Evolutionary conservation across 2,113 vertebrate genomes (phyloP), one percentile per base, ranked within the genome.

Genomic region (Clarias gariepinus): DNA sequence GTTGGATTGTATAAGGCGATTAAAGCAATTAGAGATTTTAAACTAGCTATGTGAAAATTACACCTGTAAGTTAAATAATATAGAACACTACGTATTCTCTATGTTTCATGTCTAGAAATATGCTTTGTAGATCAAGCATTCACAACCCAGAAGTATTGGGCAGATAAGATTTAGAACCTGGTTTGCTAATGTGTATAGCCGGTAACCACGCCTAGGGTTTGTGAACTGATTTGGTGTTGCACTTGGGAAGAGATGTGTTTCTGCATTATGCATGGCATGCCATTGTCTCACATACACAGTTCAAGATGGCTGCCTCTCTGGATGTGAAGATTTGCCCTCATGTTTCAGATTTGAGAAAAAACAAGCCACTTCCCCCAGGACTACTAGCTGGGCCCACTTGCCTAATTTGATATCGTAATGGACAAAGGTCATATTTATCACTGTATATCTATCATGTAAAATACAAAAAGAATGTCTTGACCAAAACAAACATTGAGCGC

Each of bases 261-360:
- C 84, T 94, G 97, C 97, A 97, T 97, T 96, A 96, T 97, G 97
- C 97, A 97, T 97, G 97, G 96, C 96, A 96, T 97, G 97, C 96
- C 96, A 95, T 97, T 96, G 95, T 97, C 95, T 89, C 96, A 96
- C 97, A 96, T 96, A 95, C 94, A 96, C 96, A 94, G 89, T 83
- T 92, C 95, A 96, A 96, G 94, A 96, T 96, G 95, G 97, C 95
- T 95, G 94, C 97, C 97, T 98, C 97, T 96, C 96, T 97, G 97
- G 98, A 97, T 98, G 97, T 97, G 96, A 97, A 94, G 96, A 97
- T 96, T 98, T 97, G 97, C 98, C 97, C 98, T 98, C 96, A 97
- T 96, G 96, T 96, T 95, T 94, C 93, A 96, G 96, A 96, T 96
- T 96, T 97, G 96, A 7, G 47, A 93, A 92, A 91, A 93, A 90